phyloP scores from a whole-genome alignment of 2,113 vertebrate species.

The Steatornis caripensis region DNA sequence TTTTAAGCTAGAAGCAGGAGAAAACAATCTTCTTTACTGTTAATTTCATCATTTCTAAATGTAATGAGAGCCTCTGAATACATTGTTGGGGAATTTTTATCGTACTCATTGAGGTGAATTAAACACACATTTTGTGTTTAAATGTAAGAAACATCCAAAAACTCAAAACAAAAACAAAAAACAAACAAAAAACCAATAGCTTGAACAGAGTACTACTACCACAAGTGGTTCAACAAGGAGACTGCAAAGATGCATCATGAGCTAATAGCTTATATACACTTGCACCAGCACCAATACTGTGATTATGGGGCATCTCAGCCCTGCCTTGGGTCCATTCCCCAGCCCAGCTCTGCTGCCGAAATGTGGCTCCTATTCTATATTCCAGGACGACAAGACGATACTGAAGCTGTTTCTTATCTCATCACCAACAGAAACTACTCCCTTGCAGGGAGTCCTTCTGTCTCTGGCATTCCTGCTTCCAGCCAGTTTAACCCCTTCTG shows the following conservation, averaged over 20 bases:
- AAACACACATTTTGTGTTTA: background rate
- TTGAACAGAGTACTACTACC: background rate
- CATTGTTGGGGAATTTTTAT: background rate
- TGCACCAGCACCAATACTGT: background rate
- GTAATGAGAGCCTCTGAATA: background rate
- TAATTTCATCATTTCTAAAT: background rate
- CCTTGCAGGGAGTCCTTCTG: background rate
- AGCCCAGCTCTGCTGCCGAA: background rate
- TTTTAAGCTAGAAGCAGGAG: background rate
- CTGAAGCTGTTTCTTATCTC: background rate
- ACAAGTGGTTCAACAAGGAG: background rate
- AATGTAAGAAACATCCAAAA: background rate
- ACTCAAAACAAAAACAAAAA: too few species aligned
- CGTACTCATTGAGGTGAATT: background rate
- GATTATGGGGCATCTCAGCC: background rate
- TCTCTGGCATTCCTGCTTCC: background rate
- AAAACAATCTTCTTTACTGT: background rate
- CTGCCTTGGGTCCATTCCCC: too few species aligned
- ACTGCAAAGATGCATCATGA: background rate
- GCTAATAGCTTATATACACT: background rate
- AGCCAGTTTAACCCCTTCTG: background rate
- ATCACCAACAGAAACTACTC: too few species aligned
- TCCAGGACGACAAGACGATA: background rate
- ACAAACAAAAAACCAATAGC: too few species aligned
- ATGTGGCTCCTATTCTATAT: background rate